Conservation (phyloP, 1,140 invertebrate species). For the Medauroidea extradentata region DNA sequence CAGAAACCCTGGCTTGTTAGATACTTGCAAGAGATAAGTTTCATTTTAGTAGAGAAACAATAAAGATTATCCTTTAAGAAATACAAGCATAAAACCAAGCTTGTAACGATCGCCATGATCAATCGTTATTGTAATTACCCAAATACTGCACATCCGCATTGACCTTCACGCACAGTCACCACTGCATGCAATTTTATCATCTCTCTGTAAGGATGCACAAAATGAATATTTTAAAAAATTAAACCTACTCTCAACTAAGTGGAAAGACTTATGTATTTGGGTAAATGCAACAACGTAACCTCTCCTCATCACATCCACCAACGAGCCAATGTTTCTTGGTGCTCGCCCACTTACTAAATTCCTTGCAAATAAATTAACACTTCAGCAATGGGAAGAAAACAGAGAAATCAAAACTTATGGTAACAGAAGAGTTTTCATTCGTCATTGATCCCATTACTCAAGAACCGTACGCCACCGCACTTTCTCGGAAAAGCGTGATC, state of each 20-base stretch:
- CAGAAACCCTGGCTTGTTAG: constrained; percentile 33
- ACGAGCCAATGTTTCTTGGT: constrained; percentile 52
- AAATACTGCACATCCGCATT: neutral
- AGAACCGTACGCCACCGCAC: too few relatives aligned
- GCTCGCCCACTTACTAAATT: neutral
- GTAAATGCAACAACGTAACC: neutral
- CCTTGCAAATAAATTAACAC: too few relatives aligned
- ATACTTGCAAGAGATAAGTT: neutral
- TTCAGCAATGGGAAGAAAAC: too few relatives aligned
- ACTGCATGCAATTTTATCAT: neutral
- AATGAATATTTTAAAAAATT: neutral
- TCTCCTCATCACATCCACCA: constrained; percentile 33
- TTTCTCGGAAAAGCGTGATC: too few relatives aligned
- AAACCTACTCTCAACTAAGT: neutral
- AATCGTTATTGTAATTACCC: neutral
- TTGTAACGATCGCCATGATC: neutral
- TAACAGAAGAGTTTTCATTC: too few relatives aligned
- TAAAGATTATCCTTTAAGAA: neutral
- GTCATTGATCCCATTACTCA: too few relatives aligned
- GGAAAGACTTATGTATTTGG: neutral
- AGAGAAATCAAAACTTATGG: too few relatives aligned
- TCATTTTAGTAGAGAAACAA: constrained; percentile 4
- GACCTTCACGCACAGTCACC: neutral
- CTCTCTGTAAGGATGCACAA: neutral
- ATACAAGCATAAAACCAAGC: constrained; percentile 1